Evolutionary conservation across 1,140 invertebrate species (phyloP).

Genomic region (Zaprionus lachaisei): DNA sequence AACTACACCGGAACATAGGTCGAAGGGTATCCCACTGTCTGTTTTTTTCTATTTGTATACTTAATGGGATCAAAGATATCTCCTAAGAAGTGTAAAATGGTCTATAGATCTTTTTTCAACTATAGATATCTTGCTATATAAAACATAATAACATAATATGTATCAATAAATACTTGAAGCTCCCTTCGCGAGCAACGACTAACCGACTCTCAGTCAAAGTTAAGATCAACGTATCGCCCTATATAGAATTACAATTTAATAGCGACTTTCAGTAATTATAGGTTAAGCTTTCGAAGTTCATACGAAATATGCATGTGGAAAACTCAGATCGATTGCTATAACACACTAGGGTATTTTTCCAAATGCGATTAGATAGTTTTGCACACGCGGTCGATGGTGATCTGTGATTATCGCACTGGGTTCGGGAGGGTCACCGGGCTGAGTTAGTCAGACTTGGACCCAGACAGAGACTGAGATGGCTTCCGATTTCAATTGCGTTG

Average conservation of each 20-base stretch:
- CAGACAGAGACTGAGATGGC: conserved; percentile 3
- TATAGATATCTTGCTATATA: too few species aligned
- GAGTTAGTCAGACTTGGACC: conserved; percentile 24
- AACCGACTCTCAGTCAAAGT: not conserved
- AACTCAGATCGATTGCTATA: not conserved
- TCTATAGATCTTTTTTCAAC: too few species aligned
- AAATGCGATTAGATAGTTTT: conserved; percentile 21
- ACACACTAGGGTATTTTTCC: conserved; percentile 1
- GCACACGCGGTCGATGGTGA: conserved; percentile 36
- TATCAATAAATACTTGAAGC: too few species aligned
- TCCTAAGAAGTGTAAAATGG: too few species aligned
- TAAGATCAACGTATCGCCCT: not conserved
- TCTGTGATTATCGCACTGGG: conserved; percentile 28
- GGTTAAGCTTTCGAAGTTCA: not conserved
- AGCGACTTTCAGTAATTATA: not conserved
- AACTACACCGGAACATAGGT: too few species aligned
- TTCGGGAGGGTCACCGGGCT: conserved; percentile 6
- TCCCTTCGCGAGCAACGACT: not conserved
- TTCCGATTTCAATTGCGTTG: conserved; percentile 24
- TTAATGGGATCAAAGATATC: too few species aligned
- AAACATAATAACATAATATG: too few species aligned
- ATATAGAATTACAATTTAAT: not conserved
- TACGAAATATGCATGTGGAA: not conserved
- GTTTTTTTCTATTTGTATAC: too few species aligned
- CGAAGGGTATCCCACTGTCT: too few species aligned